Evolutionary conservation across 2,113 vertebrate species (phyloP).

Genomic region (Bambusicola thoracicus): DNA sequence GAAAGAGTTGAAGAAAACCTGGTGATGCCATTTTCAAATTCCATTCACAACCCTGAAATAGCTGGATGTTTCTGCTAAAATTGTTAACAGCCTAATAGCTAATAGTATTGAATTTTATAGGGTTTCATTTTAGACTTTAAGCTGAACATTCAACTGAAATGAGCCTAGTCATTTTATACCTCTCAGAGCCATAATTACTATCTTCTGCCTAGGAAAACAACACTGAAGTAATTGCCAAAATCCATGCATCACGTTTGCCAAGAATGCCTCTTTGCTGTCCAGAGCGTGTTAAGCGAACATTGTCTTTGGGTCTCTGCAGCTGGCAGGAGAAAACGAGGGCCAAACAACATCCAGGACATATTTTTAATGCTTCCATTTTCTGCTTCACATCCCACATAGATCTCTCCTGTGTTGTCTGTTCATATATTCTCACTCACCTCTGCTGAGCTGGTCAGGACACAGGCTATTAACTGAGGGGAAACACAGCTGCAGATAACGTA

Average conservation of each 20-base stretch:
- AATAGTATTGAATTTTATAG: background rate
- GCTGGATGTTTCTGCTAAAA: slow-evolving; percentile 16
- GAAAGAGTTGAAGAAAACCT: background rate
- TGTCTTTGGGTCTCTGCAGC: background rate
- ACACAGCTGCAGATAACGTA: background rate
- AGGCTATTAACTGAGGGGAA: rapidly evolving
- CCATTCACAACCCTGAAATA: background rate
- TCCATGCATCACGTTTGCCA: background rate
- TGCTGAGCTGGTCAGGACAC: background rate
- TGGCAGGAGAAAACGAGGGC: background rate
- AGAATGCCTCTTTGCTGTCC: background rate
- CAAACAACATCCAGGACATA: background rate
- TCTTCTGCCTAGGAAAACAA: background rate
- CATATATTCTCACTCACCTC: background rate
- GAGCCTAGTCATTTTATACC: background rate
- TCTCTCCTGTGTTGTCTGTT: background rate
- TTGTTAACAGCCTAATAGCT: background rate
- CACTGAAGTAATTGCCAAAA: background rate
- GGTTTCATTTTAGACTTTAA: slow-evolving; percentile 1
- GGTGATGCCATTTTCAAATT: background rate
- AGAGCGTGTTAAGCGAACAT: rapidly evolving
- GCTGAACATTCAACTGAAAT: background rate
- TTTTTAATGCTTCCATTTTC: background rate
- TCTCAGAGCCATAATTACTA: background rate
- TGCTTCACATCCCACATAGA: background rate